A percentile compares a stretch with the other conserved stretches of the same genome.
Evolutionary conservation across 2,797 vertebrate species (phyloP).

Genomic region (Xyrichtys novacula): DNA sequence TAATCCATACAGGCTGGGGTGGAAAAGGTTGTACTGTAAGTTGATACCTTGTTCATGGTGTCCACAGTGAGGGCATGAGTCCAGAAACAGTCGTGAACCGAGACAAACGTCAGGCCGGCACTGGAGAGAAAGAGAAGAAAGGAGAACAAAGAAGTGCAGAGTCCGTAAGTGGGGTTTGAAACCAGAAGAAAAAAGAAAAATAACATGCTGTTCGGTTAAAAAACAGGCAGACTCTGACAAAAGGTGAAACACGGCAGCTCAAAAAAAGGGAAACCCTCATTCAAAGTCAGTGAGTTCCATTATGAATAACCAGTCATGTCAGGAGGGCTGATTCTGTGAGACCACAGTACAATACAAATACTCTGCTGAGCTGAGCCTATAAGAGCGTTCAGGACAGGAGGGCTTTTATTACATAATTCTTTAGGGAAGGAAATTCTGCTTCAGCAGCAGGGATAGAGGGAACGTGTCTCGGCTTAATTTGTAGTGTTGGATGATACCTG

Average conservation of each 20-base stretch:
- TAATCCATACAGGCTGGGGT: background rate
- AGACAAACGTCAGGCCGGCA: constrained; percentile 93
- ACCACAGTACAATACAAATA: background rate
- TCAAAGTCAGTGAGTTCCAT: constrained; percentile 5
- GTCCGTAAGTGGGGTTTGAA: background rate
- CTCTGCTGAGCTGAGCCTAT: background rate
- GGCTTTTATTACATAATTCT: background rate
- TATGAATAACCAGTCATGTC: constrained; percentile 8
- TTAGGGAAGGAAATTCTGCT: background rate
- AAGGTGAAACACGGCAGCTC: constrained; percentile 1
- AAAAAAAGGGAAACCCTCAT: background rate
- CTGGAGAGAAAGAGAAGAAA: constrained; percentile 72
- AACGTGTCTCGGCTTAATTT: background rate
- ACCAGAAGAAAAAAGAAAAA: constrained; percentile 1
- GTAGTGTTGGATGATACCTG: constrained; percentile 75
- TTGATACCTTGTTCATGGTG: constrained; percentile 93
- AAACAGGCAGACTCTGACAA: background rate
- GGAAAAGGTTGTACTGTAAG: background rate
- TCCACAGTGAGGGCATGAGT: constrained; percentile 93
- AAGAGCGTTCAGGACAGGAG: constrained; percentile 6
- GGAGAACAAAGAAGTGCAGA: background rate
- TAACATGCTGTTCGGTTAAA: too few species aligned
- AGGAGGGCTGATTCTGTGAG: background rate
- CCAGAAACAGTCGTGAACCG: constrained; percentile 98
- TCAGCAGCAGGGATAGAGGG: background rate